phyloP scores from a whole-genome alignment of 2,113 vertebrate species.

The Pygoscelis adeliae region DNA sequence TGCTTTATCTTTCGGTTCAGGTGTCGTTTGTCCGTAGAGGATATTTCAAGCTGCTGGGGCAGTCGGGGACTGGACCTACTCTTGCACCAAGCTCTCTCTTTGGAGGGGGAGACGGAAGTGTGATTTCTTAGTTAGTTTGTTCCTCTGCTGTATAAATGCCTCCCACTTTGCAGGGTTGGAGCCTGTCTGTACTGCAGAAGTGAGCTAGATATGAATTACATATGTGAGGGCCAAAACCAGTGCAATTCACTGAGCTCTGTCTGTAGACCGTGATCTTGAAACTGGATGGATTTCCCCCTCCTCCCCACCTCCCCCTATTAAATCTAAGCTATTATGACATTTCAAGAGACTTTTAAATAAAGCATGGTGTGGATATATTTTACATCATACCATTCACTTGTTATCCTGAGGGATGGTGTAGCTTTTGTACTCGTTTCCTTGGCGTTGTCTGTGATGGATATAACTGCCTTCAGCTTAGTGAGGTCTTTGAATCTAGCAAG shows the following conservation, averaged over 20 bases:
- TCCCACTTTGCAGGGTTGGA: neutral
- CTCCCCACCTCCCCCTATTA: neutral
- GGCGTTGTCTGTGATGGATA: neutral
- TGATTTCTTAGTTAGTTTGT: neutral
- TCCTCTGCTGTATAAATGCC: neutral
- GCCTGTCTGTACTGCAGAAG: neutral
- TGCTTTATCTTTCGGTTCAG: neutral
- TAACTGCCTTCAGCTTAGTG: neutral
- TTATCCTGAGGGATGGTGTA: neutral
- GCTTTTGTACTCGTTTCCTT: neutral
- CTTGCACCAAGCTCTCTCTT: neutral
- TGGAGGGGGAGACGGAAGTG: neutral
- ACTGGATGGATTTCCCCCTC: neutral
- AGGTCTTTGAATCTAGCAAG: conserved; percentile 44
- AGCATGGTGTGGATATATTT: neutral
- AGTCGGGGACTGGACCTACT: neutral
- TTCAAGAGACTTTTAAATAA: neutral
- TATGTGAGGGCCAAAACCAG: neutral
- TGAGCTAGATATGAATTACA: neutral
- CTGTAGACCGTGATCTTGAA: neutral
- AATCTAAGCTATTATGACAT: neutral
- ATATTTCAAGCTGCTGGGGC: neutral
- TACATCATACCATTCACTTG: neutral
- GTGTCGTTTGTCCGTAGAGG: neutral
- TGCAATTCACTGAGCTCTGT: neutral